These are phyloP conservation scores for Chloropsis cyanopogon DNA, from an alignment of 2,113 vertebrate species.

Conservation along the genomic window DNA sequence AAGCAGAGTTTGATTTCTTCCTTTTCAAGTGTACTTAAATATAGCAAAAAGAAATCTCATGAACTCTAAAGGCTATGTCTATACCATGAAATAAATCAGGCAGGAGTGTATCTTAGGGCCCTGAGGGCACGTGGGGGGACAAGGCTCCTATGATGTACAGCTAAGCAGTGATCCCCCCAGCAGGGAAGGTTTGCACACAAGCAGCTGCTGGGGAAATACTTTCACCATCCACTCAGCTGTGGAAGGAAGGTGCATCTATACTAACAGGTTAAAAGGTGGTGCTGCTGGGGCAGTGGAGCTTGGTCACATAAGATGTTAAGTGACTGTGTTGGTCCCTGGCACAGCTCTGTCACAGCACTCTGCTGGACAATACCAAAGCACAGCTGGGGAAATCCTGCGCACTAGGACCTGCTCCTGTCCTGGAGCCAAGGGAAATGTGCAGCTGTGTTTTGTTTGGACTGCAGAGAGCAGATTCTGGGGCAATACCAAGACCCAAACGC, in stretches of 20 bases:
- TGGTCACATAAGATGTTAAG: fast-evolving
- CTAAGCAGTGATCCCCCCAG: not conserved
- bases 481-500: not conserved
- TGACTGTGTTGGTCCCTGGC: not conserved
- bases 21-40: not conserved
- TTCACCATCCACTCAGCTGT: not conserved
- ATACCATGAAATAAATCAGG: not conserved
- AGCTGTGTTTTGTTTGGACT: fast-evolving
- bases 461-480: not conserved
- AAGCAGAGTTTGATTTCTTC: not conserved
- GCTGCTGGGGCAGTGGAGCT: not conserved
- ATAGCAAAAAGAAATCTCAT: not conserved
- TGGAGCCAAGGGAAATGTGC: not conserved
- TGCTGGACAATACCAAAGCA: not conserved
- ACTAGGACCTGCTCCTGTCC: not conserved
- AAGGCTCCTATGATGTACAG: not conserved
- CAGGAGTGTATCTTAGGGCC: not conserved
- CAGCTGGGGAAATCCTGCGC: not conserved
- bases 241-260: not conserved
- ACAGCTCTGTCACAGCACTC: not conserved
- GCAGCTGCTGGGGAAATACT: not conserved
- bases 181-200: not conserved
- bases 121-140: fast-evolving
- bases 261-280: not conserved
- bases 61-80: not conserved